Evolutionary conservation across 92 coral and sea anemone species (phyloP).

Genomic region (Epizoanthus fatuus): DNA sequence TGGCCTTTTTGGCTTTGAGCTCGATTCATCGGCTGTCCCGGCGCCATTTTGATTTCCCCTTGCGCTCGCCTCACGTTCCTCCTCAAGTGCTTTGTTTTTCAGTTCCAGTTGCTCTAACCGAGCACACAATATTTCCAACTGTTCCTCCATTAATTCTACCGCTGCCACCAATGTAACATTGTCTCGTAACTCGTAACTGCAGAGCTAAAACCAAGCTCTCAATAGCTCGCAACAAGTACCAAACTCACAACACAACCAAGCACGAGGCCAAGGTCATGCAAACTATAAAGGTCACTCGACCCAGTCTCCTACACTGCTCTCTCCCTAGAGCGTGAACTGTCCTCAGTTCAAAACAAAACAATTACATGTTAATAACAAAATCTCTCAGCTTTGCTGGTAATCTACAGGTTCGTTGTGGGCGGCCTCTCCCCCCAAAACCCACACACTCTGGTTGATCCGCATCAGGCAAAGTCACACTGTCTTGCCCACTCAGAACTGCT

Average conservation of each 20-base stretch:
- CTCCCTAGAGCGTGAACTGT: too few relatives aligned
- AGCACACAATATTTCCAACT: not conserved
- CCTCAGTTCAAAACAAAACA: too few relatives aligned
- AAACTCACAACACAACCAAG: not conserved
- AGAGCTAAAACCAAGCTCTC: not conserved
- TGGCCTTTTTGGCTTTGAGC: not conserved
- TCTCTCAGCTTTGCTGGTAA: too few relatives aligned
- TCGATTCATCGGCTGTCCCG: not conserved
- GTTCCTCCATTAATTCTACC: conserved; percentile 9
- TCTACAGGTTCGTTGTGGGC: too few relatives aligned
- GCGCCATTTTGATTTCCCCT: conserved; percentile 4
- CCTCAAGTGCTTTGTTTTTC: not conserved
- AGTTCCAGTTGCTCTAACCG: conserved; percentile 5
- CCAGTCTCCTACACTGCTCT: too few relatives aligned
- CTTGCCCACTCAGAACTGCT: too few relatives aligned
- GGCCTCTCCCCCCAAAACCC: too few relatives aligned
- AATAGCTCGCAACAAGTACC: not conserved
- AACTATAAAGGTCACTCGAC: too few relatives aligned
- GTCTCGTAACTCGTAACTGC: not conserved
- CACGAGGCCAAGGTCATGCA: too few relatives aligned
- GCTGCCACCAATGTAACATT: conserved; percentile 14
- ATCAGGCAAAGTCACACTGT: too few relatives aligned
- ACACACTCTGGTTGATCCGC: too few relatives aligned
- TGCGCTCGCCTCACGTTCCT: not conserved
- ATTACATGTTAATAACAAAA: too few relatives aligned